Conservation (phyloP, 2,888 invertebrate genomes). For the Gibbula magus region DNA sequence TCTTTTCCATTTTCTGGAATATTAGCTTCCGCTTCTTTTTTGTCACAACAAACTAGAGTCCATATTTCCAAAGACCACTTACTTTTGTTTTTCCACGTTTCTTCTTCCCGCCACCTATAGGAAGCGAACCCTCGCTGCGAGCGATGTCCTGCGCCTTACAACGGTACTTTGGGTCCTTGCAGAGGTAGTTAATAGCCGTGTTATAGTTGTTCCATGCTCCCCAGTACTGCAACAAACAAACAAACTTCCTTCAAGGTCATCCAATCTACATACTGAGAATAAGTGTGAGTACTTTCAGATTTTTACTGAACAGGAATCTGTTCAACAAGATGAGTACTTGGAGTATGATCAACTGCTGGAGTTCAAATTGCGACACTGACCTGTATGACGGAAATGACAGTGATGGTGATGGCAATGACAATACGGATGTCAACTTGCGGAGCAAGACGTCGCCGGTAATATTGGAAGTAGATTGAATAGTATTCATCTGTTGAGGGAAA, state of each 20-base stretch:
- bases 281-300: neutral
- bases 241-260: neutral
- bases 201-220: conserved; percentile 80
- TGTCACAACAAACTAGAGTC: no score
- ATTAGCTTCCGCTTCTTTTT: no score
- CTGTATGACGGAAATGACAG: conserved; percentile 89
- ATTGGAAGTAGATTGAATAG: conserved; percentile 92
- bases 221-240: conserved; percentile 75
- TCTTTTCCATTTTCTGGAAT: no score
- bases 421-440: conserved; percentile 94
- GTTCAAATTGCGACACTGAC: conserved; percentile 74
- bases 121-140: conserved; percentile 79
- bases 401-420: conserved; percentile 88
- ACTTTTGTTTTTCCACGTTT: conserved; percentile 46
- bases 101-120: conserved; percentile 58
- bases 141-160: conserved; percentile 80
- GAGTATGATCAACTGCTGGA: no score
- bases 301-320: no score
- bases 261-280: neutral
- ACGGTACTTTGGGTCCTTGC: conserved; percentile 90
- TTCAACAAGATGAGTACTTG: no score
- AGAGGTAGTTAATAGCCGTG: conserved; percentile 90
- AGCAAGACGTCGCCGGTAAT: conserved; percentile 89
- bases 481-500: conserved; percentile 82
- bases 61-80: neutral